These are phyloP conservation scores for Heterohyrax brucei DNA, from an alignment of 2,797 vertebrate genomes.

Conservation along the genomic window DNA sequence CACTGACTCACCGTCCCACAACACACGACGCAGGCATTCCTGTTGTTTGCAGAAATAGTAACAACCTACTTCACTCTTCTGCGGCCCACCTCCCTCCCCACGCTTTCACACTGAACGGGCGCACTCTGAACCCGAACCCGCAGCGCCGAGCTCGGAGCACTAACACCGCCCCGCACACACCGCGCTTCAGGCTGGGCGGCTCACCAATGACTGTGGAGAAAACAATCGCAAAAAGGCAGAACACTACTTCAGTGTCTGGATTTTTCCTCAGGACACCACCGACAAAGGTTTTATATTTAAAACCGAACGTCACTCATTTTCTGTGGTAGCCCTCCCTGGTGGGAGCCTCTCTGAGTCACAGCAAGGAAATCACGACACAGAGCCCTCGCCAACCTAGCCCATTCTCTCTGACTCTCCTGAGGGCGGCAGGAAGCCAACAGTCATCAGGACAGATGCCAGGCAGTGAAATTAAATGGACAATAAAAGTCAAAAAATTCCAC, in stretches of 20 bases:
- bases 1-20: neutral
- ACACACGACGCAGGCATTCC: neutral
- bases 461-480: slow-evolving; percentile 56
- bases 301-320: slow-evolving; percentile 42
- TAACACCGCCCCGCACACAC: too few relatives aligned
- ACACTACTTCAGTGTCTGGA: neutral
- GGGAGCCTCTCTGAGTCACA: neutral
- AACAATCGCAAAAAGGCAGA: neutral
- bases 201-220: neutral
- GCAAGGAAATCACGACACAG: neutral
- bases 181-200: neutral
- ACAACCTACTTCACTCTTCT: slow-evolving; percentile 43
- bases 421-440: neutral
- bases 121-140: too few relatives aligned
- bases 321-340: neutral
- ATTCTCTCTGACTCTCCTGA: neutral
- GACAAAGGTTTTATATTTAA: slow-evolving; percentile 10
- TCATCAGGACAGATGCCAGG: slow-evolving; percentile 50
- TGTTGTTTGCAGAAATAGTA: neutral
- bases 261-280: neutral
- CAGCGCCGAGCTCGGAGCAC: too few relatives aligned
- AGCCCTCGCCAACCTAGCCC: neutral
- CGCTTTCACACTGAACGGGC: slow-evolving; percentile 47
- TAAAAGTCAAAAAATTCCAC: neutral
- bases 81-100: neutral